Percentiles rank a stretch among this genome's conserved stretches.
Conservation (phyloP, 2,113 vertebrate species). For the Neodontobutis hainanensis region DNA sequence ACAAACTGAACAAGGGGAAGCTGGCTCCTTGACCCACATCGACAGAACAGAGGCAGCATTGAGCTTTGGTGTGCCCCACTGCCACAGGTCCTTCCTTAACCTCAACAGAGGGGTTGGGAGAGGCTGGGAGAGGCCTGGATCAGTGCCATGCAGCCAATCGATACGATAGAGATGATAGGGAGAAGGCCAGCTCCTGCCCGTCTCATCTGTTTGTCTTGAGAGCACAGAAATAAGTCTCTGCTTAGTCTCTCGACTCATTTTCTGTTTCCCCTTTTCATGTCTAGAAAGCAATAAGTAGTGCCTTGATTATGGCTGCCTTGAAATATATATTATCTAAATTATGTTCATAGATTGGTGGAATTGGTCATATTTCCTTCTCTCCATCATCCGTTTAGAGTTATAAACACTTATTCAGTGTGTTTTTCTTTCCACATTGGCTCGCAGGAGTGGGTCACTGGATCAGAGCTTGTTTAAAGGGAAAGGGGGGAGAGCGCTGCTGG, state of each 20-base stretch:
- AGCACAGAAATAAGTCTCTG: constrained; percentile 41
- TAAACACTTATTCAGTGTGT: constrained; percentile 20
- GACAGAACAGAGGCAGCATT: constrained; percentile 77
- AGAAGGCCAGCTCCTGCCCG: constrained; percentile 55
- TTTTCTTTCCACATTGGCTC: constrained; percentile 35
- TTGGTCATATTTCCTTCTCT: constrained; percentile 11
- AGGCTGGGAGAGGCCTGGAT: constrained; percentile 65
- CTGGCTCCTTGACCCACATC: constrained; percentile 77
- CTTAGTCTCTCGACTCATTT: no score
- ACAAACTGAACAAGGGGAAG: constrained; percentile 21
- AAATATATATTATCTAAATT: no score
- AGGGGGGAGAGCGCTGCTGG: constrained; percentile 42
- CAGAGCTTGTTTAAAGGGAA: constrained; percentile 49
- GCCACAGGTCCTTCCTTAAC: constrained; percentile 62
- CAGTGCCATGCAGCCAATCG: constrained; percentile 78
- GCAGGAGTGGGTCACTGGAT: constrained; percentile 27
- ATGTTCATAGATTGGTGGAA: background rate
- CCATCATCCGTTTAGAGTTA: constrained; percentile 22
- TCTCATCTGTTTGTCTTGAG: constrained; percentile 38
- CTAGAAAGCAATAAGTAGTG: no score
- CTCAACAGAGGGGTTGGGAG: constrained; percentile 64
- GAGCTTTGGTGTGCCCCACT: constrained; percentile 62
- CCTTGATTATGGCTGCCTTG: no score
- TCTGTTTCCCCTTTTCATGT: no score
- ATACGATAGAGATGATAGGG: constrained; percentile 77